Conservation (phyloP, 2,888 invertebrate species). For the Hirtodrosophila trivittata region DNA sequence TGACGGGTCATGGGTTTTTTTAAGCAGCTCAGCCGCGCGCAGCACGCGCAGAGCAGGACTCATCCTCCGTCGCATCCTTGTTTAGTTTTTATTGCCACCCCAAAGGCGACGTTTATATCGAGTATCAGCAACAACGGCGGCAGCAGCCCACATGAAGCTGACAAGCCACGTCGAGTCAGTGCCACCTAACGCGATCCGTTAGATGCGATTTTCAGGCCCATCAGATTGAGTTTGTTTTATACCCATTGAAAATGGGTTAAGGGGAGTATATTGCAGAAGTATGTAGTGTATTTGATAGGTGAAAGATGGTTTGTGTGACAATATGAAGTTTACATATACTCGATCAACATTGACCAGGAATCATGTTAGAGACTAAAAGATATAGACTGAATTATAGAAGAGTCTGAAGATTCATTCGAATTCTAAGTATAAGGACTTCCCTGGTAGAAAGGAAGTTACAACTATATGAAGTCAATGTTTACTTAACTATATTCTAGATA, state of each 20-base stretch:
- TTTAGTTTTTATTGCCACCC: conserved; percentile 60
- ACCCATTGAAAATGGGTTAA: not conserved
- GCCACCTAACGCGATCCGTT: conserved; percentile 75
- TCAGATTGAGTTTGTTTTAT: not conserved
- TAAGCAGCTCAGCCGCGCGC: conserved; percentile 67
- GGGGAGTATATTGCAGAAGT: too few relatives aligned
- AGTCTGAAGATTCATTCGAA: too few relatives aligned
- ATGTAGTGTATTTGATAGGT: too few relatives aligned
- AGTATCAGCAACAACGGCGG: conserved; percentile 11
- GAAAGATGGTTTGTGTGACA: too few relatives aligned
- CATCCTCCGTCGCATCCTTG: conserved; percentile 34
- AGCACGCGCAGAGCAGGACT: conserved; percentile 56
- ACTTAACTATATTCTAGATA: too few relatives aligned
- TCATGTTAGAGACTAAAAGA: too few relatives aligned
- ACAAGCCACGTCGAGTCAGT: conserved; percentile 81
- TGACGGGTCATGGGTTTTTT: conserved; percentile 59
- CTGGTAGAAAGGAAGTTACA: too few relatives aligned
- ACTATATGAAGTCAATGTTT: too few relatives aligned
- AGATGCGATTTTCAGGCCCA: conserved; percentile 37
- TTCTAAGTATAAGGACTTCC: too few relatives aligned
- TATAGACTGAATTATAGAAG: too few relatives aligned
- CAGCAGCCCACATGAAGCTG: conserved; percentile 75
- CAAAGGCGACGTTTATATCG: conserved; percentile 5
- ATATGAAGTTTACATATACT: too few relatives aligned
- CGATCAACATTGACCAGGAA: too few relatives aligned